Evolutionary conservation across 1,140 invertebrate genomes (phyloP).

Genomic region (Oedothorax gibbosus): DNA sequence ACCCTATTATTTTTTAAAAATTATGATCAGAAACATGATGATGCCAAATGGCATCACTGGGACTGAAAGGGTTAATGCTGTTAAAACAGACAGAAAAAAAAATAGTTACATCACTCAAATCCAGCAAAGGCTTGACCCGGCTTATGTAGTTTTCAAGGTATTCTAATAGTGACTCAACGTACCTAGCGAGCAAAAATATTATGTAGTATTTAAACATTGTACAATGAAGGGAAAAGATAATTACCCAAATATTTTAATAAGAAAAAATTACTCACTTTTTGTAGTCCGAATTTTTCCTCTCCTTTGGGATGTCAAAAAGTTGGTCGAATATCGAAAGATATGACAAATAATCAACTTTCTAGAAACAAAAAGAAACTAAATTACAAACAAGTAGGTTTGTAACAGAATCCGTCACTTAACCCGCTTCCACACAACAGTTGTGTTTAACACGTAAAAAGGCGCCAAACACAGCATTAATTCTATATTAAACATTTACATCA

Average conservation of each 20-base stretch:
- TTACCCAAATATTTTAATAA: constrained; percentile 55
- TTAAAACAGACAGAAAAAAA: background rate
- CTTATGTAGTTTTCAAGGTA: constrained; percentile 89
- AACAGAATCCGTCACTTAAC: too few relatives aligned
- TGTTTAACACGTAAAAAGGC: too few relatives aligned
- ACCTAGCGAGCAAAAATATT: constrained; percentile 69
- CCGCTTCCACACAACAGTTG: too few relatives aligned
- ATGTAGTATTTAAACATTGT: constrained; percentile 47
- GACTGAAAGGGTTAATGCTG: too few relatives aligned
- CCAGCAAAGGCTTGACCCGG: constrained; percentile 90
- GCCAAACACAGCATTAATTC: too few relatives aligned
- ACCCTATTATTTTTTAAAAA: too few relatives aligned
- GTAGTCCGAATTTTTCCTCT: constrained; percentile 94
- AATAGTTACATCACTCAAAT: constrained; percentile 75
- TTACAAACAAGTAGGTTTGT: too few relatives aligned
- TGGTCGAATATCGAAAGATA: constrained; percentile 96
- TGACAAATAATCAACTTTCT: constrained; percentile 96
- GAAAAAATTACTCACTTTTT: constrained; percentile 72
- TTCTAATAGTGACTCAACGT: constrained; percentile 84
- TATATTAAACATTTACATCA: too few relatives aligned
- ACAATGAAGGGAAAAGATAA: constrained; percentile 46
- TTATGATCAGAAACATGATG: too few relatives aligned
- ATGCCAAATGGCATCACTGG: too few relatives aligned
- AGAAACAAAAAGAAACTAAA: constrained; percentile 66
- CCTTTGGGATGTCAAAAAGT: constrained; percentile 94